Conservation (phyloP, 2,113 vertebrate genomes). For the Microcebus jonahi region DNA sequence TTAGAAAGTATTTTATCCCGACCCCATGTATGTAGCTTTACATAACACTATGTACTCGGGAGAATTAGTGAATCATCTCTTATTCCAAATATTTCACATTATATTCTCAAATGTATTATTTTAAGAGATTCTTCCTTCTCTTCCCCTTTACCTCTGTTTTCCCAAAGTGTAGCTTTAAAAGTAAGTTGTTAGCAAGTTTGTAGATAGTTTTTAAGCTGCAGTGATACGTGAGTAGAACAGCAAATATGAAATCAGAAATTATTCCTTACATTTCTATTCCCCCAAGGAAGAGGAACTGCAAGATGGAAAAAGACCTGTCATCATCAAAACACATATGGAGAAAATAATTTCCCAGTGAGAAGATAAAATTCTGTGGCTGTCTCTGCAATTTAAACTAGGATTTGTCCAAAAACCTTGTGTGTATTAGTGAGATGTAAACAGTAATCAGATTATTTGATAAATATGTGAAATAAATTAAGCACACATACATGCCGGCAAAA, state of each 20-base stretch:
- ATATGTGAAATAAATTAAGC: not conserved
- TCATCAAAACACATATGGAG: conserved; percentile 27
- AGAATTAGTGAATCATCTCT: not conserved
- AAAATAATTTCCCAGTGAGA: conserved; percentile 69
- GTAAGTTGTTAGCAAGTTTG: conserved; percentile 22
- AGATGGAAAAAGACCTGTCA: conserved; percentile 29
- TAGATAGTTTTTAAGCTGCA: conserved; percentile 28
- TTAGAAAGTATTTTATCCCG: not conserved
- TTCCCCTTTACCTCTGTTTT: conserved; percentile 4
- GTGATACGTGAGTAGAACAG: not conserved
- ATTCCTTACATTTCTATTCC: conserved; percentile 61
- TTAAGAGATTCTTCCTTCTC: not conserved
- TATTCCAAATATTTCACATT: conserved; percentile 24
- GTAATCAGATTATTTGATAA: not conserved
- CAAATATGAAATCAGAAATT: conserved; percentile 45
- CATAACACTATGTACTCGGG: not conserved
- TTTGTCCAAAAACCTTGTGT: conserved; percentile 17
- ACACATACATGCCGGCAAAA: not conserved
- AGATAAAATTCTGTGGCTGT: conserved; percentile 53
- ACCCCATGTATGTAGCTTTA: not conserved
- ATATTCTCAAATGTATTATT: not conserved
- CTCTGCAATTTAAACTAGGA: conserved; percentile 33
- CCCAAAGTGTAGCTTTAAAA: conserved; percentile 19
- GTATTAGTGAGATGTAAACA: not conserved
- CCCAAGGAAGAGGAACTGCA: conserved; percentile 28